phyloP scores from a whole-genome alignment of 2,113 vertebrate genomes.

The Elgaria multicarinata region DNA sequence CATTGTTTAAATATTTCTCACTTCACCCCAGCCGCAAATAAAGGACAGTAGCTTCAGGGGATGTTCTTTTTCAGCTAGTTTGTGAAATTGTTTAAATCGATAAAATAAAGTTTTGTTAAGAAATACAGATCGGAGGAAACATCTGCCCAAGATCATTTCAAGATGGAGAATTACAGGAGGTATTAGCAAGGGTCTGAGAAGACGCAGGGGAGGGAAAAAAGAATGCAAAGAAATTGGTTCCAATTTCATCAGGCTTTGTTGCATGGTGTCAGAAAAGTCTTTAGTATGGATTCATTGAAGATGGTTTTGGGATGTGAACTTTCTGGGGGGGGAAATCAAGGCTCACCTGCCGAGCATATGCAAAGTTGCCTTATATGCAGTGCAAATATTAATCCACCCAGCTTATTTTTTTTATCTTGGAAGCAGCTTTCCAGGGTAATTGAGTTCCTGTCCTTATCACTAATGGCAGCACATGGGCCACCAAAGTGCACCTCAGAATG shows the following conservation, averaged over 20 bases:
- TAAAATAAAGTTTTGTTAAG: neutral
- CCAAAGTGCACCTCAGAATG: no score
- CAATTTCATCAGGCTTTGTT: neutral
- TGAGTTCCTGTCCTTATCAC: no score
- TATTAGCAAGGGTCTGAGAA: neutral
- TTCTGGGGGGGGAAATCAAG: neutral
- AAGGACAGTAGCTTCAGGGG: constrained; percentile 33
- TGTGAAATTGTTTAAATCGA: constrained; percentile 18
- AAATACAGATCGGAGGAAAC: neutral
- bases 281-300: neutral
- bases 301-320: neutral
- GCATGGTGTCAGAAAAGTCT: neutral
- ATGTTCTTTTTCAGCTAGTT: constrained; percentile 21
- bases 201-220: no score
- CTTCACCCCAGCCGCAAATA: constrained; percentile 56
- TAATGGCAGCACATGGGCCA: no score
- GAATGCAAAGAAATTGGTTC: no score
- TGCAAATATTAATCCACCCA: no score
- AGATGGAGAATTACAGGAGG: neutral
- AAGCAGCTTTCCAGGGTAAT: no score
- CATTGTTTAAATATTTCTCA: constrained; percentile 58
- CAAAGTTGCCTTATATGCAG: neutral
- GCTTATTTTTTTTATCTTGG: no score
- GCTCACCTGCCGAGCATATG: neutral
- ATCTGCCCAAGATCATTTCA: constrained; percentile 14